Evolutionary conservation across 1,140 invertebrate genomes (phyloP), one percentile per base, ranked within the genome.

Genomic region (Archegozetes longisetosus): DNA sequence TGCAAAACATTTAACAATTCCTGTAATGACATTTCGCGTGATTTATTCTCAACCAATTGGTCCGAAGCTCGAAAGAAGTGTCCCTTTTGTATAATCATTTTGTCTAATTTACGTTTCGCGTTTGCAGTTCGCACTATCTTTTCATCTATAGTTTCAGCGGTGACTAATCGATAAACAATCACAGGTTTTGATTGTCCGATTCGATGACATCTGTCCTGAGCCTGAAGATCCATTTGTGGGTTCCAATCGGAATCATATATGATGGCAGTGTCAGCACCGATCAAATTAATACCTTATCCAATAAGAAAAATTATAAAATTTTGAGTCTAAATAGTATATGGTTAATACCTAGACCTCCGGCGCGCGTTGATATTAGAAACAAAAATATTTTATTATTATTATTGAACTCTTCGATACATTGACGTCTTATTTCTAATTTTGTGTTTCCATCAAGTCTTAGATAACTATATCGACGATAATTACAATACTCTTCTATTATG

Each of bases 231-330:
- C 14, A 91, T 88, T 0, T 88, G 91, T 14, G 94, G 94, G 76
- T 98, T 98, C 94, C 94, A 98, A 73, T 99, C 95, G 22, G 88
- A 93, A 71, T 99, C 95, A 72, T 98, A 98, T 75, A 99, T 98
- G 73, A 98, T 93, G 53, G 98, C 94, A 68, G 94, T 98, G 73
- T 98, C 94, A 20, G 94, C 94, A 14, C 94, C 93, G 3, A 94
- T 97, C 53, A 98, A 77, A 75, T 98, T 98, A 68, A 98, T 98
- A n/a, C n/a, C n/a, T n/a, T n/a, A n/a, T n/a, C n/a, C n/a, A n/a
- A n/a, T n/a, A n/a, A n/a, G n/a, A n/a, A n/a, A n/a, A n/a, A n/a
- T n/a, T n/a, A n/a, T n/a, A n/a, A n/a, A n/a, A n/a, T n/a, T n/a
- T n/a, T n/a, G n/a, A n/a, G n/a, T n/a, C n/a, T n/a, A n/a, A n/a